Base-by-base conservation (phyloP, 1,140 invertebrate species). In the Ceratoteleas bidentatus region DNA sequence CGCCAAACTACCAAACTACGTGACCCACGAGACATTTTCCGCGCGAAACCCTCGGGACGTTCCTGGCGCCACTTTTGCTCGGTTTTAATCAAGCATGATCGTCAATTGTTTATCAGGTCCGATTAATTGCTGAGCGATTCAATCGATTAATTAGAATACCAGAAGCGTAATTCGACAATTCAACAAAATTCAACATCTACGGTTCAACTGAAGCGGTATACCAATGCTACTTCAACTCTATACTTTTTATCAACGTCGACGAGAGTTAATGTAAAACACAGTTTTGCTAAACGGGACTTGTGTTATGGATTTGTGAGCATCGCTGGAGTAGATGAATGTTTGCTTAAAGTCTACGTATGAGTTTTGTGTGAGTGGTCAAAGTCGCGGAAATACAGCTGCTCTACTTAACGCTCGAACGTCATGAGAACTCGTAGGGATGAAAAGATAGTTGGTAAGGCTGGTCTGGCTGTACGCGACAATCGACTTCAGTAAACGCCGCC, bases 291-390 rank as follows among this genome's bases (percentile, higher is more conserved):
- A 64, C 65, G 50, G 74, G 45, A 52, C 64, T 58, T 75, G 74
- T 78, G 81, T 83, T 83, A 83, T 83, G 81, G 81, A 83, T 83
- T 83, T 83, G 74, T 83, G 81, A 78, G 81, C 81, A 83, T 78
- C 74, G 69, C 64, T 65, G 65, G 24, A 66, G 60, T 64, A 74
- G 58, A 69, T 78, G 69, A 77, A 82, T 74, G 74, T 74, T 70
- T 77, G 74, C 74, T 61, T 75, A 64, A 57, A 69, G 64, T 68
- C 36, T 73, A 56, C 34, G 56, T 10, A 74, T 70, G 69, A 62
- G 69, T 68, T 24, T 53, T 57, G 64, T 75, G 78, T 81, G n/a
- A 47, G 64, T 78, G 80, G 54, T 61, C 54, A 33, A 61, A 78
- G 74, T 66, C 40, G 54, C 70, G 66, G 61, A 79, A 79, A 78